Percentiles rank a stretch among this genome's conserved stretches.
Evolutionary conservation across 2,888 invertebrate genomes (phyloP).

Genomic region (Ornithoptera priamus): DNA sequence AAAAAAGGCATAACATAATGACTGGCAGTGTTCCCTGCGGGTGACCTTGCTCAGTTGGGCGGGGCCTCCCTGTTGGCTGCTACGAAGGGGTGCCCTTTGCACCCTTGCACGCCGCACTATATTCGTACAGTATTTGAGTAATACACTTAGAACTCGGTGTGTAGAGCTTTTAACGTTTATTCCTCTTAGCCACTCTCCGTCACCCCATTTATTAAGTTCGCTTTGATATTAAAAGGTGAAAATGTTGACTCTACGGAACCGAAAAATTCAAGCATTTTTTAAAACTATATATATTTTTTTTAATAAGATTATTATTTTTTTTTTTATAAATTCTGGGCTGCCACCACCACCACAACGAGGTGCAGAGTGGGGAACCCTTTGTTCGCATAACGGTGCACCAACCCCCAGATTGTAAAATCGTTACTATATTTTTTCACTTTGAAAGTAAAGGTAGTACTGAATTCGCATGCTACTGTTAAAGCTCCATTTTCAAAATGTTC

Average conservation of each 20-base stretch:
- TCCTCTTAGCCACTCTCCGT: neutral
- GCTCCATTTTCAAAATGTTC: too few relatives aligned
- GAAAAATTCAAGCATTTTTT: neutral
- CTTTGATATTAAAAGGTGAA: neutral
- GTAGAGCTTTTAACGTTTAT: slow-evolving; percentile 7
- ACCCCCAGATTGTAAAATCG: too few relatives aligned
- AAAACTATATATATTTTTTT: too few relatives aligned
- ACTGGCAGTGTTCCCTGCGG: neutral
- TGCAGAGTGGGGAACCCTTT: too few relatives aligned
- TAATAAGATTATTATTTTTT: too few relatives aligned
- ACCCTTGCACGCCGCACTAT: neutral
- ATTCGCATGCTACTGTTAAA: too few relatives aligned
- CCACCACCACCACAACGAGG: too few relatives aligned
- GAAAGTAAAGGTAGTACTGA: too few relatives aligned
- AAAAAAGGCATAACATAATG: too few relatives aligned
- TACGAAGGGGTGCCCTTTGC: neutral
- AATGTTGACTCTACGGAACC: neutral
- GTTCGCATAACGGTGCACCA: too few relatives aligned
- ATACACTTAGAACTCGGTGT: neutral
- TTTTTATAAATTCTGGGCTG: too few relatives aligned
- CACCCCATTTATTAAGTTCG: slow-evolving; percentile 8
- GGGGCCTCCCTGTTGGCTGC: neutral
- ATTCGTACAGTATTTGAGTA: neutral
- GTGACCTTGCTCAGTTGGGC: slow-evolving; percentile 11
- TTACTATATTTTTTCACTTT: too few relatives aligned